These are phyloP conservation scores for Terebella lapidaria DNA, from an alignment of 2,888 invertebrate species.

Conservation along the genomic window DNA sequence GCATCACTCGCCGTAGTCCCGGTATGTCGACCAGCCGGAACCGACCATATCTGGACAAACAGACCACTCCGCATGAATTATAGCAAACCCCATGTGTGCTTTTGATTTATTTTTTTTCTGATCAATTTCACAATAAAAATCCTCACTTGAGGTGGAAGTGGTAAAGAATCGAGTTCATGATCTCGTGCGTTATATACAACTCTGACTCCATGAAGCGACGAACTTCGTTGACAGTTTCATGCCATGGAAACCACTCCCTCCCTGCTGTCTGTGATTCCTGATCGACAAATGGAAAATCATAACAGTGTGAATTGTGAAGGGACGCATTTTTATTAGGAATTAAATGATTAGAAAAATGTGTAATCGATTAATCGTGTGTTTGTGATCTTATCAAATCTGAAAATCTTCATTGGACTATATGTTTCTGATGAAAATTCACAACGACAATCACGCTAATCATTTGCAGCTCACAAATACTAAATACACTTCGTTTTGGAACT, in stretches of 20 bases:
- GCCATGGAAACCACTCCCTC: conserved; percentile 68
- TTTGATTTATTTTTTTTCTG: background rate
- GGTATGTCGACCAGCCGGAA: conserved; percentile 63
- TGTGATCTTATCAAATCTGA: no score
- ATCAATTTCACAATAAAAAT: background rate
- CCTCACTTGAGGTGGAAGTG: conserved; percentile 68
- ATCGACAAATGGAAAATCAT: background rate
- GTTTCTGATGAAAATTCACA: no score
- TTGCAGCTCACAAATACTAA: no score
- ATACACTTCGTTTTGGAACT: no score
- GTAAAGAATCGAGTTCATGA: conserved; percentile 62
- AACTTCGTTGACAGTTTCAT: conserved; percentile 61
- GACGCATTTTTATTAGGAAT: no score
- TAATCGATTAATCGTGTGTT: no score
- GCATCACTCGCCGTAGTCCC: conserved; percentile 57
- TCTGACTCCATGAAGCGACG: conserved; percentile 65
- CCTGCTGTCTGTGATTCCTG: conserved; percentile 46
- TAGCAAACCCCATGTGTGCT: background rate
- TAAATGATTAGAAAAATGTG: no score
- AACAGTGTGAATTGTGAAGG: background rate
- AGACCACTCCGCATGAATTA: background rate
- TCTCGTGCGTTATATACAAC: conserved; percentile 67
- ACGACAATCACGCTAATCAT: no score
- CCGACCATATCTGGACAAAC: conserved; percentile 54
- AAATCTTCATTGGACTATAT: no score